Conservation (phyloP, 1,140 invertebrate genomes). For the Hylaeus anthracinus region DNA sequence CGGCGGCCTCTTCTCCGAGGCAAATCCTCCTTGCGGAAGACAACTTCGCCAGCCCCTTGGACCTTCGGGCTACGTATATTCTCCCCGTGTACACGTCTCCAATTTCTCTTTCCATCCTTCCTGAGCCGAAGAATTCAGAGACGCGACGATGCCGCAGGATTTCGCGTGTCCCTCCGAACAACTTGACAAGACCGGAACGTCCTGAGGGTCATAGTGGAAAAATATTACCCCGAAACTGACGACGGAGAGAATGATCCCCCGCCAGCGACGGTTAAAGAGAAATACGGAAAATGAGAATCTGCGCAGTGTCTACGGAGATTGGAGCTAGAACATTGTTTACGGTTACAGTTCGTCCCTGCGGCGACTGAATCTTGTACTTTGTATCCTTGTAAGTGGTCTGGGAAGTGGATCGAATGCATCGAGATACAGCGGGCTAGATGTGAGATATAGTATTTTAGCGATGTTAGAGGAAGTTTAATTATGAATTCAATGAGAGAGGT, state of each 20-base stretch:
- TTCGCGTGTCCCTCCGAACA: conserved; percentile 54
- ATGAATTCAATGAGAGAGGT: too few relatives aligned
- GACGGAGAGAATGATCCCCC: conserved; percentile 39
- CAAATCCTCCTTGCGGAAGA: conserved; percentile 68
- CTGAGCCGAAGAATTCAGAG: conserved; percentile 15
- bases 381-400: too few relatives aligned
- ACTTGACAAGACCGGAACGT: conserved; percentile 55
- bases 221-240: conserved; percentile 53
- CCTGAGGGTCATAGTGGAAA: conserved; percentile 36
- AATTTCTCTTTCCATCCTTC: conserved; percentile 59
- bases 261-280: conserved; percentile 22
- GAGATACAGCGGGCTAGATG: too few relatives aligned
- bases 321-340: neutral
- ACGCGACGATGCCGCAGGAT: conserved; percentile 42
- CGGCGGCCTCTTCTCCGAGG: conserved; percentile 54
- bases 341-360: conserved; percentile 14
- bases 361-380: neutral
- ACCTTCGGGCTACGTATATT: conserved; percentile 59
- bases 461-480: too few relatives aligned
- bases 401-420: too few relatives aligned
- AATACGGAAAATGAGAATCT: conserved; percentile 48
- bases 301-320: conserved; percentile 26
- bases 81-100: conserved; percentile 51
- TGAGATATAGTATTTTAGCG: too few relatives aligned
- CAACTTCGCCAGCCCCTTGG: conserved; percentile 58